Conservation (phyloP, 1,140 invertebrate species). For the Philopotamus ludificatus region DNA sequence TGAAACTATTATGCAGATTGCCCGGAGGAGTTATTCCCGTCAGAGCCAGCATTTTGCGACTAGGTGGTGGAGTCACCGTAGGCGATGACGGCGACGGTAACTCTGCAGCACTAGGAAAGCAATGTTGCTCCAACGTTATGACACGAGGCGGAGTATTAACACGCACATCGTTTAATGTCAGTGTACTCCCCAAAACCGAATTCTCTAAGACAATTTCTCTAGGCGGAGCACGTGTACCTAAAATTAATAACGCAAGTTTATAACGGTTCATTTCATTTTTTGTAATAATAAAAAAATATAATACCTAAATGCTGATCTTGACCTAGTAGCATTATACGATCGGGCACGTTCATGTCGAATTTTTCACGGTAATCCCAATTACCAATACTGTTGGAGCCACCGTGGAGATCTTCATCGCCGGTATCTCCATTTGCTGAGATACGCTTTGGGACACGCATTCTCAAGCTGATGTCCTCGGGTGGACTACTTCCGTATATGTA, state of each 20-base stretch:
- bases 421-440: constrained; percentile 71
- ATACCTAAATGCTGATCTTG: constrained; percentile 76
- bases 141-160: constrained; percentile 79
- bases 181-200: constrained; percentile 62
- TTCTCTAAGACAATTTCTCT: constrained; percentile 83
- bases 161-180: constrained; percentile 68
- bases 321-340: constrained; percentile 81
- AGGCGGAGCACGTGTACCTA: constrained; percentile 76
- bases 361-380: constrained; percentile 61
- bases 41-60: background rate
- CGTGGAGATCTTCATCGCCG: constrained; percentile 60
- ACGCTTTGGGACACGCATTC: constrained; percentile 77
- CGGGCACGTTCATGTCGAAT: constrained; percentile 85
- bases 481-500: constrained; percentile 45
- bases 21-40: background rate
- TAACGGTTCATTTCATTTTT: too few relatives aligned
- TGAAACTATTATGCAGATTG: background rate
- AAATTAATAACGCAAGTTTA: background rate
- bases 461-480: constrained; percentile 71
- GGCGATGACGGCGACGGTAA: constrained; percentile 9
- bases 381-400: constrained; percentile 57
- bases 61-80: constrained; percentile 6
- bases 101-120: constrained; percentile 73
- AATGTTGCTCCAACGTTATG: constrained; percentile 79
- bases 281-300: too few relatives aligned